phyloP scores from a whole-genome alignment of 2,113 vertebrate species.

The Psephotus haematonotus region DNA sequence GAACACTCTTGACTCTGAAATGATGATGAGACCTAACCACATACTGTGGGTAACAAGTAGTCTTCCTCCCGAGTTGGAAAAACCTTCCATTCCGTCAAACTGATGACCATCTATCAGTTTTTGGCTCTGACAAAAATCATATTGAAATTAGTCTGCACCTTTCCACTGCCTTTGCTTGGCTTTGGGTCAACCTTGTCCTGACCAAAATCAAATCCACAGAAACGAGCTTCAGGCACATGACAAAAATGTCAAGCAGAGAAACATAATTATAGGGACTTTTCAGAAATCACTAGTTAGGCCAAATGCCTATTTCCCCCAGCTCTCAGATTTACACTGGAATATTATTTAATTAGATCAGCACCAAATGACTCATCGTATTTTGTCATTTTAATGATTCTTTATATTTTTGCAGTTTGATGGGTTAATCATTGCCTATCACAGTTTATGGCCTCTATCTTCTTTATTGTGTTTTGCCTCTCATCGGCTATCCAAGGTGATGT shows the following conservation, averaged over 20 bases:
- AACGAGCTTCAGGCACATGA: background rate
- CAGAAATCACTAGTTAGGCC: conserved; percentile 40
- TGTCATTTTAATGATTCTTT: conserved; percentile 73
- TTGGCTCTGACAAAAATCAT: background rate
- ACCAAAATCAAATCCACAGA: background rate
- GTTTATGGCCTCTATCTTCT: conserved; percentile 77
- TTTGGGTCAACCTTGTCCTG: background rate
- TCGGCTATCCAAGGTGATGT: conserved; percentile 74
- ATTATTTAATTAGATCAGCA: conserved; percentile 63
- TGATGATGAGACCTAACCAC: background rate
- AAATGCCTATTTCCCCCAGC: background rate
- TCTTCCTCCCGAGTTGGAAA: background rate
- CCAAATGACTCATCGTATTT: conserved; percentile 58
- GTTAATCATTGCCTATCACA: conserved; percentile 76
- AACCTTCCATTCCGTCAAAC: background rate
- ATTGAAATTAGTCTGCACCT: background rate
- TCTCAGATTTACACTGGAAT: conserved; percentile 36
- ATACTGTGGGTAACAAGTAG: background rate
- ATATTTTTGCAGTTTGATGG: conserved; percentile 78
- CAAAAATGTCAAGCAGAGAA: background rate
- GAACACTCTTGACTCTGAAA: background rate
- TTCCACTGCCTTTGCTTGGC: background rate
- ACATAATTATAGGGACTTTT: background rate
- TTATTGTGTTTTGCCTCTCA: conserved; percentile 67
- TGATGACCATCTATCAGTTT: background rate